Evolutionary conservation across 1,140 invertebrate genomes (phyloP).

Genomic region (Drosophila novamexicana): DNA sequence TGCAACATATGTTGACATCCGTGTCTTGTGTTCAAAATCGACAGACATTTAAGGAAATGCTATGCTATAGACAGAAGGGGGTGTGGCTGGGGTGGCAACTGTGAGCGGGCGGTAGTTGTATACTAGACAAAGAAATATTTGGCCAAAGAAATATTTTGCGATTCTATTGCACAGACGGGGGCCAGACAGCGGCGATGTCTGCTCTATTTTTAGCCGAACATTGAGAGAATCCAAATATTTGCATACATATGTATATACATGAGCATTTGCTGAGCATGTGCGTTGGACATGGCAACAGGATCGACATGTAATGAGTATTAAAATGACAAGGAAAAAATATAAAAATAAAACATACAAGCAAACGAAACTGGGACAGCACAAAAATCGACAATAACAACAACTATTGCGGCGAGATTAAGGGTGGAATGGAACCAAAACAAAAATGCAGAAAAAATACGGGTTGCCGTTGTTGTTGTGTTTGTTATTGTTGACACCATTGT

Average conservation of each 20-base stretch:
- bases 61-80: not conserved
- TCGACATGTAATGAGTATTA: conserved; percentile 32
- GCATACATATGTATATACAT: conserved; percentile 4
- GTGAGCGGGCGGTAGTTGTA: not conserved
- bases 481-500: conserved; percentile 20
- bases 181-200: conserved; percentile 30
- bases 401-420: conserved; percentile 14
- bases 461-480: conserved; percentile 8
- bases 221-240: conserved; percentile 38
- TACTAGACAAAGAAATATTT: conserved; percentile 20
- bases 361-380: conserved; percentile 59
- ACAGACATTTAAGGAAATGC: not conserved
- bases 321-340: conserved; percentile 14
- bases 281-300: conserved; percentile 72
- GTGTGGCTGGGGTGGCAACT: not conserved
- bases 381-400: conserved; percentile 59
- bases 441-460: conserved; percentile 50
- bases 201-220: conserved; percentile 43
- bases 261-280: conserved; percentile 32
- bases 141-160: conserved; percentile 13
- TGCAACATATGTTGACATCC: too few relatives aligned
- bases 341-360: conserved; percentile 39
- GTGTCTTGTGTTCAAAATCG: not conserved
- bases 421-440: conserved; percentile 70
- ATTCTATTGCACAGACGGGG: conserved; percentile 28